Evolutionary conservation across 2,113 vertebrate genomes (phyloP).

Genomic region (Prionailurus viverrinus): DNA sequence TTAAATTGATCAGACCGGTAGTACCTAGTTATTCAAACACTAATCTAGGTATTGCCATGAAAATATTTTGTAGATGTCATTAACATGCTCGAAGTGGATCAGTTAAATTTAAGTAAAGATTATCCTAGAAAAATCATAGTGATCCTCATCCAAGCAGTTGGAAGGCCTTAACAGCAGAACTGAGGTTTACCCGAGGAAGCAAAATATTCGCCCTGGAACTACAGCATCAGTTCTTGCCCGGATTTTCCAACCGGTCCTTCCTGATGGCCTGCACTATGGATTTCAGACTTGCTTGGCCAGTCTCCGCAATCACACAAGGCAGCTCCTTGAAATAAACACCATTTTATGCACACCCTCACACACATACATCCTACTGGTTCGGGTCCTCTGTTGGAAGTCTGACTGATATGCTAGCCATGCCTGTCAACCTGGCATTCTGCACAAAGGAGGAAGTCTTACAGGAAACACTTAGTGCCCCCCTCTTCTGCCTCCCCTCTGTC

Average conservation of each 20-base stretch:
- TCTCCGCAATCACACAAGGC: background rate
- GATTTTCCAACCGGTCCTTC: background rate
- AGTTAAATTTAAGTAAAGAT: background rate
- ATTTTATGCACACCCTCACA: background rate
- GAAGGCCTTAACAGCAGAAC: background rate
- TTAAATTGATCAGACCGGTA: background rate
- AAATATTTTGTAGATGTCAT: conserved; percentile 9
- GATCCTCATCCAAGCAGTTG: background rate
- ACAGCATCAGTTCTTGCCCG: background rate
- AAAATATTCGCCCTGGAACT: background rate
- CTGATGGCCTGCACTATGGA: background rate
- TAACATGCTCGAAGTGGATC: background rate
- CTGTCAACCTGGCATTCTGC: background rate
- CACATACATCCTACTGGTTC: background rate
- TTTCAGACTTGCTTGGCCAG: background rate
- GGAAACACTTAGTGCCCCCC: background rate
- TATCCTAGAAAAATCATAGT: background rate
- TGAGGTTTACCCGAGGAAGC: background rate
- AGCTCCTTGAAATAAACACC: background rate
- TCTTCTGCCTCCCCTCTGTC: background rate
- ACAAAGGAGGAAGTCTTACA: background rate
- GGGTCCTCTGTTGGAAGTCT: background rate
- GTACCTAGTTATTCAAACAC: background rate
- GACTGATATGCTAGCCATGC: background rate
- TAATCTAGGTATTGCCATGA: background rate